Percentiles rank a stretch among this genome's conserved stretches.
Evolutionary conservation across 2,797 vertebrate genomes (phyloP).

Genomic region (Cyclopterus lumpus): DNA sequence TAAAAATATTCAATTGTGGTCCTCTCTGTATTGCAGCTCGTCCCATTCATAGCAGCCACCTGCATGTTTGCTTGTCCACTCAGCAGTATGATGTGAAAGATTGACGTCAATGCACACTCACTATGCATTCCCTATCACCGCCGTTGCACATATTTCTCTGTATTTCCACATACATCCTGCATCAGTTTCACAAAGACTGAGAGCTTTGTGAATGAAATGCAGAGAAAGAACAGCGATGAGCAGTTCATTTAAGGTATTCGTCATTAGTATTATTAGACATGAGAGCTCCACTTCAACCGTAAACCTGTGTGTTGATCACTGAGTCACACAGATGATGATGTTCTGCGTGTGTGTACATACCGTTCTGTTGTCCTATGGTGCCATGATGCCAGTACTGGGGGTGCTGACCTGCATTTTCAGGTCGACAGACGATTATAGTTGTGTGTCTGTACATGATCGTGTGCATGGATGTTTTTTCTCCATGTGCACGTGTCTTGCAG

Average conservation of each 20-base stretch:
- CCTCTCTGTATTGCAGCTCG: not conserved
- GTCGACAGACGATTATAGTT: not conserved
- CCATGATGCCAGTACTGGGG: not conserved
- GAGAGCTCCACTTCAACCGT: constrained; percentile 1
- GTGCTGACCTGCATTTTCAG: constrained; percentile 8
- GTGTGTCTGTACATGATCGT: not conserved
- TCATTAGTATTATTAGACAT: not conserved
- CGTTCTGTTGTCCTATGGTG: not conserved
- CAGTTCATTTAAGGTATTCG: constrained; percentile 1
- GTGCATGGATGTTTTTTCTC: not conserved
- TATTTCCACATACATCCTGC: not conserved
- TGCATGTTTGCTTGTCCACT: constrained; percentile 9
- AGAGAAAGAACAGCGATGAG: not conserved
- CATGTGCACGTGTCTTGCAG: not conserved
- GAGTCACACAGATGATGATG: not conserved
- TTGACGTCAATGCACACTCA: not conserved
- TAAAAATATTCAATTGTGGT: not conserved
- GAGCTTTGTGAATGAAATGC: constrained; percentile 1
- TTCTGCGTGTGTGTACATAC: not conserved
- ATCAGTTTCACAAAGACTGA: not conserved
- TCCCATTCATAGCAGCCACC: not conserved
- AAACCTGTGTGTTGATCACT: not conserved
- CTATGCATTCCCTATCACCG: not conserved
- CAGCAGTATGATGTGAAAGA: not conserved
- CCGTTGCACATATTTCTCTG: not conserved